These are phyloP conservation scores for Acipenser transmontanus DNA, from an alignment of 2,797 vertebrate genomes.

Conservation along the genomic window DNA sequence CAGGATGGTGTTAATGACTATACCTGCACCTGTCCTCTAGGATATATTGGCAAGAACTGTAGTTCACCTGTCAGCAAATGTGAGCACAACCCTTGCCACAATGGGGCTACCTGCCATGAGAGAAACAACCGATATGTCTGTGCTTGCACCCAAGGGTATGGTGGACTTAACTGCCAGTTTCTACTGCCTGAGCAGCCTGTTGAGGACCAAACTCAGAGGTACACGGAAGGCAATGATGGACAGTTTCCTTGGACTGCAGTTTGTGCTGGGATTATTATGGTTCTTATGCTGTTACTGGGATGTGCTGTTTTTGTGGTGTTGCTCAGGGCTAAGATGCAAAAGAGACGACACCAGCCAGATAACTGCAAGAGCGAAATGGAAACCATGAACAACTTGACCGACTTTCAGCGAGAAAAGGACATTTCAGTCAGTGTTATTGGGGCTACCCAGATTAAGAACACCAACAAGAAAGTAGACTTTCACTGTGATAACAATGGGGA, in stretches of 20 bases:
- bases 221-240: constrained; percentile 50
- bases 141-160: constrained; percentile 82
- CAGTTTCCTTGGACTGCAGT: constrained; percentile 91
- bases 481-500: constrained; percentile 71
- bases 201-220: constrained; percentile 52
- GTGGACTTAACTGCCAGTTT: constrained; percentile 92
- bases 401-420: constrained; percentile 87
- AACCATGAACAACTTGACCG: constrained; percentile 97
- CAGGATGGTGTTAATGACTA: constrained; percentile 77
- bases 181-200: constrained; percentile 73
- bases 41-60: constrained; percentile 89
- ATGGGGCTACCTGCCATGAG: constrained; percentile 92
- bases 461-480: constrained; percentile 93
- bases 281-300: constrained; percentile 82
- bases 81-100: constrained; percentile 87
- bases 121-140: constrained; percentile 82
- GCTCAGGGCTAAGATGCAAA: constrained; percentile 77
- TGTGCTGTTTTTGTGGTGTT: constrained; percentile 80
- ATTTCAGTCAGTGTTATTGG: constrained; percentile 74
- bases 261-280: constrained; percentile 83
- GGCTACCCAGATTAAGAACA: constrained; percentile 89
- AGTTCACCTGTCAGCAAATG: constrained; percentile 81
- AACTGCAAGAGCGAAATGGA: constrained; percentile 76
- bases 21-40: constrained; percentile 85
- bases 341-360: constrained; percentile 59